These are phyloP conservation scores for Falcunculus frontatus DNA, from an alignment of 2,113 vertebrate species.

Conservation along the genomic window DNA sequence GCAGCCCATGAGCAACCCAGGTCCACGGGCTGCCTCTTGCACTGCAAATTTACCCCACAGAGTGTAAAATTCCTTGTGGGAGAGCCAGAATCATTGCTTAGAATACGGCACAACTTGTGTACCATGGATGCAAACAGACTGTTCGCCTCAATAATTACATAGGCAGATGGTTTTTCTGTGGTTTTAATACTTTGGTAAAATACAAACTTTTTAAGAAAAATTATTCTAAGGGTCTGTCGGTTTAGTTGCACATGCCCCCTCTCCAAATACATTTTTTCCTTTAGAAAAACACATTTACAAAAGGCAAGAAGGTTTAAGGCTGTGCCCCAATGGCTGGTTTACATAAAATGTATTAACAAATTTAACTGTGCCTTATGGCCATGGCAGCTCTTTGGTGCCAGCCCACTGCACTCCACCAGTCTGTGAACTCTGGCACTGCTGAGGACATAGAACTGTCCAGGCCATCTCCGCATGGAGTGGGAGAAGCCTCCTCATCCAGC, in stretches of 20 bases:
- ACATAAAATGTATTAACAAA: neutral
- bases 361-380: neutral
- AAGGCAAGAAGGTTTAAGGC: neutral
- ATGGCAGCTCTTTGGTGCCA: neutral
- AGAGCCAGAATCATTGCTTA: neutral
- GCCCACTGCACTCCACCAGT: fast-evolving
- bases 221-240: neutral
- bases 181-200: neutral
- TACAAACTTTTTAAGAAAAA: neutral
- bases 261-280: neutral
- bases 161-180: fast-evolving
- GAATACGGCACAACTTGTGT: fast-evolving
- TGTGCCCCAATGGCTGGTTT: neutral
- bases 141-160: neutral
- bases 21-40: neutral
- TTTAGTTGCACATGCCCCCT: neutral
- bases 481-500: neutral
- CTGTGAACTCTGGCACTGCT: neutral
- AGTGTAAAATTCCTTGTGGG: neutral
- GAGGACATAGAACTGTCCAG: neutral
- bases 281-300: neutral
- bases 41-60: neutral
- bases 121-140: no score
- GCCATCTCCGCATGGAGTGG: fast-evolving
- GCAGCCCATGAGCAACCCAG: neutral